Base-by-base conservation (phyloP, 92 coral and sea anemone species). In the Actinostola sp. region DNA sequence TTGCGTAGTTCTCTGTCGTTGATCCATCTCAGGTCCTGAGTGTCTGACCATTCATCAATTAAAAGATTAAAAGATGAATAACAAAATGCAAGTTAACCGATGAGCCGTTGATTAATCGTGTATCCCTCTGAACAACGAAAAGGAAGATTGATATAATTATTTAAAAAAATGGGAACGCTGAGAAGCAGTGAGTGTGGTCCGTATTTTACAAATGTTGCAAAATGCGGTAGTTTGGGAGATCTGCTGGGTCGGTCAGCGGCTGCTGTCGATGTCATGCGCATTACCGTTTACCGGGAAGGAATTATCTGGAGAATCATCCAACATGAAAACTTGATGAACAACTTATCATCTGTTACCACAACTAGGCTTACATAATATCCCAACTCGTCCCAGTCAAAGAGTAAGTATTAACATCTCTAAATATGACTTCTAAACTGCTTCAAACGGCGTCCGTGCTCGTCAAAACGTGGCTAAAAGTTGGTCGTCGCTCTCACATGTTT, bases 221-320 rank as follows among this genome's bases (percentile, higher is more conserved):
- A n/a, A 14, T 39, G 7, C 14, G 44, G 44, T 23, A 48, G 19
- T 48, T 48, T 48, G 54, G 15, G 32, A 3, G n/a, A n/a, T n/a
- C n/a, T n/a, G n/a, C n/a, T n/a, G n/a, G n/a, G n/a, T n/a, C n/a
- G 74, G 62, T 32, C 74, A 68, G 74, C 74, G 49, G 32, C 19
- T 34, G 16, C 13, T 14, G 30, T 13, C 19, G 1, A 50, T 16
- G 6, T 27, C 74, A 68, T 68, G 74, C 74, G 74, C 74, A 44
- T 33, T 27, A 30, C 3, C 20, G 61, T 50, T 19, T 35, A 33
- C 49, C 74, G 74, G 72, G 74, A 66, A 68, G 62, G 51, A 48
- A 68, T 5, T 57, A 3, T 57, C 2, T 27, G 4, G 38, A 4
- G 11, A 3, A 8, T 57, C 56, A 39, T 51, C 46, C 59, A 57